A percentile compares a stretch with the other conserved stretches of the same genome.
Evolutionary conservation across 2,888 invertebrate species (phyloP).

Genomic region (Cataglyphis rosenhaueri): DNA sequence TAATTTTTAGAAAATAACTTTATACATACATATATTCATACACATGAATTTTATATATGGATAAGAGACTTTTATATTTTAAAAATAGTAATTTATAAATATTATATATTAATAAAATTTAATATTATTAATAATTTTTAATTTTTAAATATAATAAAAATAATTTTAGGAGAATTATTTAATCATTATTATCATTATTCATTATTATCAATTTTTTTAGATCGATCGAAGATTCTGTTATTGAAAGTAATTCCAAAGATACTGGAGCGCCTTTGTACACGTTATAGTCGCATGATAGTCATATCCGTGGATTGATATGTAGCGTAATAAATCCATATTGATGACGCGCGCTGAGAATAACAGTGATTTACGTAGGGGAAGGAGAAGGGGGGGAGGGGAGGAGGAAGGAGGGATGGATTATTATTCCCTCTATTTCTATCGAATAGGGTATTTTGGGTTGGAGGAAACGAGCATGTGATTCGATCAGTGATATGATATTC

Average conservation of each 20-base stretch:
- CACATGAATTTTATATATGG: too few species aligned
- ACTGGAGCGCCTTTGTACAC: not conserved
- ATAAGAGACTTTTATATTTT: too few species aligned
- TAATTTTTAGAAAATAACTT: too few species aligned
- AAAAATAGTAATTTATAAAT: too few species aligned
- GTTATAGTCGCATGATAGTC: slow-evolving; percentile 5
- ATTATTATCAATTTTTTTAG: not conserved
- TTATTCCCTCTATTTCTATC: slow-evolving; percentile 10
- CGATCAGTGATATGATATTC: slow-evolving; percentile 15
- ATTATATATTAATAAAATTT: too few species aligned
- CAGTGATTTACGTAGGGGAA: slow-evolving; percentile 8
- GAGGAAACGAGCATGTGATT: slow-evolving; percentile 18
- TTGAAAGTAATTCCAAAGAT: slow-evolving; percentile 22
- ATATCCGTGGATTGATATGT: slow-evolving; percentile 20
- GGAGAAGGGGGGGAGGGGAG: too few species aligned
- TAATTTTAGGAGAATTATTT: too few species aligned
- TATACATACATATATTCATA: too few species aligned
- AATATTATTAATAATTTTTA: too few species aligned
- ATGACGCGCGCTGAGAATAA: slow-evolving; percentile 30
- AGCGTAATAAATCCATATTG: slow-evolving; percentile 36
- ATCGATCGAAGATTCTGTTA: not conserved
- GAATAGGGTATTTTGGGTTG: slow-evolving; percentile 11
- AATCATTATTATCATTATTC: too few species aligned
- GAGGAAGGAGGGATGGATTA: not conserved
- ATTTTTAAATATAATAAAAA: too few species aligned